Percentiles rank a stretch among this genome's conserved stretches.
Conservation (phyloP, 2,797 vertebrate species). For the Clarias pachynema region DNA sequence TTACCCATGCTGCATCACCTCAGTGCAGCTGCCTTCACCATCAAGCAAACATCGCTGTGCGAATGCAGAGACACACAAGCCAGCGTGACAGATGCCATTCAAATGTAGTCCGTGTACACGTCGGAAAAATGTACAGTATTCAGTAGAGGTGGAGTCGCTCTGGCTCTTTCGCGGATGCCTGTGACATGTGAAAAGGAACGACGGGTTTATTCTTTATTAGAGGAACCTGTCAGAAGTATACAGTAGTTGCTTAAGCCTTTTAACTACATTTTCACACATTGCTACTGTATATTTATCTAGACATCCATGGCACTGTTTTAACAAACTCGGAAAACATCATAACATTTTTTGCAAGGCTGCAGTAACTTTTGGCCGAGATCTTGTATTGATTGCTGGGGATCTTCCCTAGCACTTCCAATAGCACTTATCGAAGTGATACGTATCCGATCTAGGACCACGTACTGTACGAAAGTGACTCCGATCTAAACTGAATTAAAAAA, state of each 20-base stretch:
- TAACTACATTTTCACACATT: background rate
- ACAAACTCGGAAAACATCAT: too few relatives aligned
- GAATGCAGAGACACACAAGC: background rate
- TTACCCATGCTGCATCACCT: slow-evolving; percentile 42
- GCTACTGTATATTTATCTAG: background rate
- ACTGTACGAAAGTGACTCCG: too few relatives aligned
- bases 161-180: background rate
- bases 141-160: background rate
- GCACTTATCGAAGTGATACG: too few relatives aligned
- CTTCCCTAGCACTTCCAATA: too few relatives aligned
- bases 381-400: too few relatives aligned
- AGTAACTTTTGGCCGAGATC: too few relatives aligned
- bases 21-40: slow-evolving; percentile 37
- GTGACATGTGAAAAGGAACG: background rate
- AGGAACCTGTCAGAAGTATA: background rate
- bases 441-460: too few relatives aligned
- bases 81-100: slow-evolving; percentile 16
- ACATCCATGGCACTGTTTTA: too few relatives aligned
- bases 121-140: slow-evolving; percentile 13
- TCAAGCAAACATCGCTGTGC: slow-evolving; percentile 12
- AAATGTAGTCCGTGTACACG: background rate
- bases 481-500: too few relatives aligned
- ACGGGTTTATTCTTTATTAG: background rate
- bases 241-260: background rate
- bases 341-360: too few relatives aligned